phyloP scores from a whole-genome alignment of 2,797 vertebrate genomes.

The Anableps anableps region DNA sequence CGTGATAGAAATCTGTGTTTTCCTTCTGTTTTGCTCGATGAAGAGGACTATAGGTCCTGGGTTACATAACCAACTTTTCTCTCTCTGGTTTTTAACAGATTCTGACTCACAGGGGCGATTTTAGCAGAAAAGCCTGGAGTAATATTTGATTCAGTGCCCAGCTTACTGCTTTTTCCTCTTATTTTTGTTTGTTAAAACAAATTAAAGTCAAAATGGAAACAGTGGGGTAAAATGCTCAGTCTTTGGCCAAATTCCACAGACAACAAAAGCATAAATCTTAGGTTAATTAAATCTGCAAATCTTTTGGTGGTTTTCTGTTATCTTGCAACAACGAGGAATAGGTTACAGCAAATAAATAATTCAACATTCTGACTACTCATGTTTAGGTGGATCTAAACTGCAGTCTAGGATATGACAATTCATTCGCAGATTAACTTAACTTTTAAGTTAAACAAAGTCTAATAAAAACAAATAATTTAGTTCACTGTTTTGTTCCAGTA shows the following conservation, averaged over 20 bases:
- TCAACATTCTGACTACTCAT: neutral
- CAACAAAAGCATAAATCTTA: neutral
- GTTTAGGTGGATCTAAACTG: neutral
- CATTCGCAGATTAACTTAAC: neutral
- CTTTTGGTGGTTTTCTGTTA: neutral
- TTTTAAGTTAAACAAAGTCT: neutral
- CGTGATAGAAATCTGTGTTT: neutral
- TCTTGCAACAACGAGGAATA: neutral
- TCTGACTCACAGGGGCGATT: slow-evolving; percentile 4
- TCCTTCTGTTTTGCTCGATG: neutral
- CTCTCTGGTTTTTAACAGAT: neutral
- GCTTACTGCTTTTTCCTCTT: neutral
- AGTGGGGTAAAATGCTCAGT: neutral
- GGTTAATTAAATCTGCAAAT: neutral
- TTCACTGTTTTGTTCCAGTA: neutral
- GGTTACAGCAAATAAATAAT: neutral
- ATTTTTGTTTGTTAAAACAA: neutral
- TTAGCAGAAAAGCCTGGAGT: neutral
- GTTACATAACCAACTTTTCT: slow-evolving; percentile 23
- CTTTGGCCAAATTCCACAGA: neutral
- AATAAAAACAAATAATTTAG: neutral
- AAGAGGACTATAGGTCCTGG: neutral
- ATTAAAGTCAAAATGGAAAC: neutral
- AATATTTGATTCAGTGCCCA: neutral
- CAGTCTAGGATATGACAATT: neutral